Evolutionary conservation across 2,888 invertebrate species (phyloP).

Genomic region (Diadegma fenestrale): DNA sequence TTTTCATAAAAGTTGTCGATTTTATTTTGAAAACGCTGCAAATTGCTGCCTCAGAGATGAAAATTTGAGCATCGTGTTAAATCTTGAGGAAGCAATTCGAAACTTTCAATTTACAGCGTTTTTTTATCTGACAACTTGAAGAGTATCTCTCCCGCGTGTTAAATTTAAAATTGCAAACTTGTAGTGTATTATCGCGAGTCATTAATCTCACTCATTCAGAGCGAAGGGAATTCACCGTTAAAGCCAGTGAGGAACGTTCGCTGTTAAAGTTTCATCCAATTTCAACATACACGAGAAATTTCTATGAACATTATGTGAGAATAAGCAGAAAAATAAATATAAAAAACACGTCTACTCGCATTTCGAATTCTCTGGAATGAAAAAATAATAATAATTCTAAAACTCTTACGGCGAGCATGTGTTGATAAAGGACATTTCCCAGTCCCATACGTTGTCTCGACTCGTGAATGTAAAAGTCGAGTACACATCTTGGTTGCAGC

Average conservation of each 20-base stretch:
- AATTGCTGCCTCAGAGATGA: too few species aligned
- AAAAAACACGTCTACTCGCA: too few species aligned
- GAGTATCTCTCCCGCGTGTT: constrained; percentile 13
- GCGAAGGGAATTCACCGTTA: constrained; percentile 66
- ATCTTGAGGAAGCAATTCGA: too few species aligned
- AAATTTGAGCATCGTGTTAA: too few species aligned
- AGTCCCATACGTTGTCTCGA: constrained; percentile 94
- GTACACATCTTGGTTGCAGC: constrained; percentile 93
- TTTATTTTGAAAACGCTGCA: too few species aligned
- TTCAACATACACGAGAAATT: constrained; percentile 3
- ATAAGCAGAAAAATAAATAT: too few species aligned
- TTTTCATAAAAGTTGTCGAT: too few species aligned
- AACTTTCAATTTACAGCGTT: too few species aligned
- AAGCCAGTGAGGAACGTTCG: constrained; percentile 56
- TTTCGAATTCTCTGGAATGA: neutral
- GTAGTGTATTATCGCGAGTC: constrained; percentile 58
- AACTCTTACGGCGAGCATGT: constrained; percentile 91
- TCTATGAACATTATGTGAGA: neutral
- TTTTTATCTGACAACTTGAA: neutral
- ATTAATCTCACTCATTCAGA: constrained; percentile 62
- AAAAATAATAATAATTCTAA: constrained; percentile 5
- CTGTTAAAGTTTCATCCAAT: constrained; percentile 42
- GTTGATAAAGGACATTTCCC: constrained; percentile 94
- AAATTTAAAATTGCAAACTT: constrained; percentile 15
- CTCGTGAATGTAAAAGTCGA: constrained; percentile 97